Conservation (phyloP, 2,797 vertebrate genomes). For the Pelobates cultripes region DNA sequence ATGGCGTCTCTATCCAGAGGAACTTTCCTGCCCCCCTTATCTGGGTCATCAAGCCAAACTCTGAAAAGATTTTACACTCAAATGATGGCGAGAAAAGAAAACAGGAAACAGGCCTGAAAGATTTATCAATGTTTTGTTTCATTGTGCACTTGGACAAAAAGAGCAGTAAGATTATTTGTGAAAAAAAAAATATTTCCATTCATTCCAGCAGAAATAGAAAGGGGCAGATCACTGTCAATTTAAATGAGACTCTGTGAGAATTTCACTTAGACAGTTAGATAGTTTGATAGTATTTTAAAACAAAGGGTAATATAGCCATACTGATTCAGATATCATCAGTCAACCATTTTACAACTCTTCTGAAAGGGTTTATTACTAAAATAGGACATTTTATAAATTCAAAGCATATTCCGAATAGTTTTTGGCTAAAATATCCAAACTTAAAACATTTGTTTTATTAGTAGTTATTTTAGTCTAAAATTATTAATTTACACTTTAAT, state of each 20-base stretch:
- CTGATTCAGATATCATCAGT: neutral
- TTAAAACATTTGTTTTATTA: too few species aligned
- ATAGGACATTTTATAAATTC: too few species aligned
- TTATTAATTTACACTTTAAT: too few species aligned
- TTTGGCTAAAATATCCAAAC: too few species aligned
- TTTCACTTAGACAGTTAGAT: neutral
- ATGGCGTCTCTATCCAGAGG: neutral
- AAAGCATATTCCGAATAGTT: too few species aligned
- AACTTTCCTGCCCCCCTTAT: conserved; percentile 40
- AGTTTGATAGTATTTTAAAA: neutral
- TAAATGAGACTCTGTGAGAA: neutral
- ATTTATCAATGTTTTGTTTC: conserved; percentile 34
- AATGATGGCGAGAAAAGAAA: conserved; percentile 44
- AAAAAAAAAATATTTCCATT: neutral
- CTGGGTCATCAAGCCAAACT: conserved; percentile 35
- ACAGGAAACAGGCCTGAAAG: conserved; percentile 39
- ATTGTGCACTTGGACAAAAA: conserved; percentile 23
- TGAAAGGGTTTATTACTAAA: too few species aligned
- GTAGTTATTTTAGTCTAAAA: too few species aligned
- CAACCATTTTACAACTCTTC: too few species aligned
- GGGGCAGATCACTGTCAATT: neutral
- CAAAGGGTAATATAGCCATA: neutral
- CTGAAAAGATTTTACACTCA: conserved; percentile 35
- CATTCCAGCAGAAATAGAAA: conserved; percentile 2
- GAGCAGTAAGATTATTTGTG: neutral